phyloP scores from a whole-genome alignment of 2,797 vertebrate genomes.

The Decapterus maruadsi region DNA sequence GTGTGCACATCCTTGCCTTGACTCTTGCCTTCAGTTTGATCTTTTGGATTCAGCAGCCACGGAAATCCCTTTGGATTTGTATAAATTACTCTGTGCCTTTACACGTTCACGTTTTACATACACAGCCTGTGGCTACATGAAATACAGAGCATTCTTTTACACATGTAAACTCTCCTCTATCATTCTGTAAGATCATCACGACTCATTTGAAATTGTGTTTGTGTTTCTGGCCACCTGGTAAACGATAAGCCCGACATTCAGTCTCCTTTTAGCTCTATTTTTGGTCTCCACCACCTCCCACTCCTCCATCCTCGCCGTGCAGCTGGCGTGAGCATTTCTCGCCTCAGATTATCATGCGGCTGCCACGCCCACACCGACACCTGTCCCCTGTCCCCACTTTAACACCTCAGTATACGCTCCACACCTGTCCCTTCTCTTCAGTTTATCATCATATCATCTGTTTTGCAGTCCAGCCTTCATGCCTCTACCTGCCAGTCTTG shows the following conservation, averaged over 20 bases:
- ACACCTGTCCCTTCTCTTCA: background rate
- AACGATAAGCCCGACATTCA: background rate
- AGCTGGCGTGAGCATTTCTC: background rate
- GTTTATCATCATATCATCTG: background rate
- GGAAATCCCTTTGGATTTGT: background rate
- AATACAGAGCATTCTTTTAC: too few relatives aligned
- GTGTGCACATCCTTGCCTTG: too few relatives aligned
- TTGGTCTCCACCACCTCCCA: background rate
- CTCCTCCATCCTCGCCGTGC: background rate
- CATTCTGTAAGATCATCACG: background rate
- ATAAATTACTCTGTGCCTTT: too few relatives aligned
- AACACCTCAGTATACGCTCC: background rate
- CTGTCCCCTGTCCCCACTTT: background rate
- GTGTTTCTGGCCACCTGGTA: background rate
- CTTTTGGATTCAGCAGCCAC: background rate
- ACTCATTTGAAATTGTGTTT: background rate
- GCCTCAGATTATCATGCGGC: too few relatives aligned
- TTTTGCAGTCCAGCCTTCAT: background rate
- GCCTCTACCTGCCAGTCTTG: background rate
- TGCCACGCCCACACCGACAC: background rate
- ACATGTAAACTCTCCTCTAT: background rate
- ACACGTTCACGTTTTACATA: too few relatives aligned
- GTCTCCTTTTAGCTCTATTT: background rate
- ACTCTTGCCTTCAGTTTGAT: too few relatives aligned
- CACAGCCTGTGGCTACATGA: too few relatives aligned